Evolutionary conservation across 2,888 invertebrate species (phyloP), one percentile per base, ranked within the genome.

Genomic region (Thecocarcelia acutangulata): DNA sequence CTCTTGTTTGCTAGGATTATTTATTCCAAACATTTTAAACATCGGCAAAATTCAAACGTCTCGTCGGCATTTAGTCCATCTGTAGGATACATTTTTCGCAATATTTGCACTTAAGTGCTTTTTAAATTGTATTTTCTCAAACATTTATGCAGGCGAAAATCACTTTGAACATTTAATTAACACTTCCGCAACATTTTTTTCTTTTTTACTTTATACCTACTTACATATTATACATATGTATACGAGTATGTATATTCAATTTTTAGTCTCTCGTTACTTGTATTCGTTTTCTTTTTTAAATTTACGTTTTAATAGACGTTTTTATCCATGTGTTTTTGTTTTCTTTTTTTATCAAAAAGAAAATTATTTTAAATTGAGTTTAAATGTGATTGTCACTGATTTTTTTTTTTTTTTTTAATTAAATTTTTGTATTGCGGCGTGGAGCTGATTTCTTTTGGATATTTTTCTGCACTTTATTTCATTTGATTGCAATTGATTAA

Each of bases 141-240:
- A 28, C 13, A 37, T 48, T 69, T 54, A 63, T 74, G 61, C 64
- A 74, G 73, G 77, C 81, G 69, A 73, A 82, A 74, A 63, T 69
- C 77, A 61, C 73, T 77, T 82, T 77, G 77, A 77, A 63, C 73
- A 82, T 77, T 82, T 82, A 82, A 82, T 82, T 82, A 82, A 82
- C 81, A 82, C 81, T 82, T 82, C 81, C 81, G 77, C 68, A 73
- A 73, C 73, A 64, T 77, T 15, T 42, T 52, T 72, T 73, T 64
- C 54, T 19, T 63, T 68, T 73, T 58, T 61, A 54, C 56, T 58
- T 66, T 73, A 33, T 33, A 33, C 8, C 6, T 9, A 33, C 33
- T 6, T 9, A 33, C 5, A 5, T 24, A 24, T 24, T 24, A 24
- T 24, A 5, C 5, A 24, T 5, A 3, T 5, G 24, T 24, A 24